Evolutionary conservation across 92 coral and sea anemone genomes (phyloP).

Genomic region (Epizoanthus scotinus): DNA sequence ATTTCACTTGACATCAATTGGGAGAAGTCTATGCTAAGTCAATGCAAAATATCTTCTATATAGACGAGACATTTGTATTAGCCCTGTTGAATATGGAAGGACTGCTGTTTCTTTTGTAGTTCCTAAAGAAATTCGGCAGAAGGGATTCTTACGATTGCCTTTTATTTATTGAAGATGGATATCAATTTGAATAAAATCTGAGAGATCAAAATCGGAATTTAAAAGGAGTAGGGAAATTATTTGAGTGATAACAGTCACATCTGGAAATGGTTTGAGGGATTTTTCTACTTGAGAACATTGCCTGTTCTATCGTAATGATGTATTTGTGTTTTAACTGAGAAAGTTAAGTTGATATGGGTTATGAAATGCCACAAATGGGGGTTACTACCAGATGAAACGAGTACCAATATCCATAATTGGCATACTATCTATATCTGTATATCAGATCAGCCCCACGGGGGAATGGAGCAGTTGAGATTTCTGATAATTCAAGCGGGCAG

Average conservation of each 20-base stretch:
- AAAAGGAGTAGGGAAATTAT: slow-evolving; percentile 6
- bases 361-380: slow-evolving; percentile 21
- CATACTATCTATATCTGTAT: background rate
- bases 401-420: slow-evolving; percentile 3
- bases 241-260: background rate
- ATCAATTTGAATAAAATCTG: slow-evolving; percentile 22
- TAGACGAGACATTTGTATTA: too few relatives aligned
- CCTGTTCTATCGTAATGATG: background rate
- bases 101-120: background rate
- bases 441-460: background rate
- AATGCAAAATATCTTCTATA: too few relatives aligned
- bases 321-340: background rate
- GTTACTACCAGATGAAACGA: background rate
- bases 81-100: too few relatives aligned
- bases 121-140: background rate
- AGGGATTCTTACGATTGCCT: background rate
- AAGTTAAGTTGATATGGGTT: background rate
- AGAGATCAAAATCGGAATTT: slow-evolving; percentile 24
- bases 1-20: too few relatives aligned
- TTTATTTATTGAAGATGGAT: background rate
- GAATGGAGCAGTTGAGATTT: background rate
- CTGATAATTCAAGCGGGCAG: slow-evolving; percentile 8
- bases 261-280: background rate
- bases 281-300: background rate
- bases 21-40: too few relatives aligned